Base-by-base conservation (phyloP, 2,797 vertebrate genomes). In the Clarias laeviceps region DNA sequence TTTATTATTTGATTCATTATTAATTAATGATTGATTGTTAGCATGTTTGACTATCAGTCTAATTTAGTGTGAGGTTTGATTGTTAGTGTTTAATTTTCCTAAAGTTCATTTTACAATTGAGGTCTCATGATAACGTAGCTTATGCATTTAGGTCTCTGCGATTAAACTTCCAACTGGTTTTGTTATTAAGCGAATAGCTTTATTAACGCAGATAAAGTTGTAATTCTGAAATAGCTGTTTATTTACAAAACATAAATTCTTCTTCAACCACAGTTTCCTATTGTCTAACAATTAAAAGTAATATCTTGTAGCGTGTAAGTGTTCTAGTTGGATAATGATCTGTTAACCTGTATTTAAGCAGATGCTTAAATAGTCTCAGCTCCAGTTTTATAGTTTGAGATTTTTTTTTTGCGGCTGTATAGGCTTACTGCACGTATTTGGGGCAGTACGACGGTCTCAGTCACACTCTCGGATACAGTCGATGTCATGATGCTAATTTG, bases 401-500 rank as follows among this genome's bases (percentile, higher is more conserved):
- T 9, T 11, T 22, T 56, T 50, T 32, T 83, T 76, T 65, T 18
- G 2, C 2, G 45, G 27, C 4, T 20, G 12, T 77, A 65, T 5
- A 20, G 40, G 24, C 59, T 80, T 56, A 29, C 54, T 18, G 65
- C 66, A 24, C 59, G 24, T n/a, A 54, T 83, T 83, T 65, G 29
- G 37, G 59, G 37, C 82, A 64, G 12, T 64, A 54, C 22, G 27
- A 8, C 22, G 37, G 20, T 15, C 64, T 59, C 65, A 32, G 79
- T 17, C n/a, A 40, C 66, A 24, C 73, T 12, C 65, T 80, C 68
- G 20, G 82, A 80, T 72, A 69, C 85, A 86, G 65, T 11, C 72
- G 73, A 76, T 83, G 85, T 80, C 81, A 83, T 79, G 66, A 57
- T 83, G 85, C 85, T 79, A 86, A 83, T 72, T 83, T 83, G 83